These are phyloP conservation scores for Fregata magnificens DNA, from an alignment of 2,113 vertebrate species.

Conservation along the genomic window DNA sequence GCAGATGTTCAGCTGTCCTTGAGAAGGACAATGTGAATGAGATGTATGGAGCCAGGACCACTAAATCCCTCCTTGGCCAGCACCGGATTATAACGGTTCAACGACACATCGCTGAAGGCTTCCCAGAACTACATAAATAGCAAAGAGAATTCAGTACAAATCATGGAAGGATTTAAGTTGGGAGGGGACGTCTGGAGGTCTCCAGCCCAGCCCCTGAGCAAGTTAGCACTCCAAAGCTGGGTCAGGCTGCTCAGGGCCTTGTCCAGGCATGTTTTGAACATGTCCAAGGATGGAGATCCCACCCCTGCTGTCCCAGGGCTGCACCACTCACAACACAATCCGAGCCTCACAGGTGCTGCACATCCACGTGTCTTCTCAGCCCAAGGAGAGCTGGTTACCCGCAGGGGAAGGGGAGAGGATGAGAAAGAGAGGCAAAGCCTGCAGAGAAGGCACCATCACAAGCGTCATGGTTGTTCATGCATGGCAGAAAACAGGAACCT, in stretches of 20 bases:
- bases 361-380: not conserved
- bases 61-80: slow-evolving; percentile 62
- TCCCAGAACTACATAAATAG: slow-evolving; percentile 51
- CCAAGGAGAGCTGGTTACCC: not conserved
- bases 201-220: not conserved
- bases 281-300: not conserved
- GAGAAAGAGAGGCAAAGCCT: not conserved
- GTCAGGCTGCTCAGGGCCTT: not conserved
- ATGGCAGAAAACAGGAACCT: not conserved
- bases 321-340: not conserved
- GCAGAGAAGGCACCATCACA: not conserved
- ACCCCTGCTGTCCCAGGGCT: not conserved
- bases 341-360: not conserved
- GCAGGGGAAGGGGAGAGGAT: not conserved
- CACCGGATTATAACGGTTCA: not conserved
- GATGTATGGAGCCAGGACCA: slow-evolving; percentile 46
- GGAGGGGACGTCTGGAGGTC: slow-evolving; percentile 17
- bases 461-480: not conserved
- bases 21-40: slow-evolving; percentile 34
- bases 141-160: slow-evolving; percentile 8
- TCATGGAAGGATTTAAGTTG: slow-evolving; percentile 21
- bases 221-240: not conserved
- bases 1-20: slow-evolving; percentile 19
- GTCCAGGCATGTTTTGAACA: not conserved
- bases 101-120: slow-evolving; percentile 3